phyloP scores from a whole-genome alignment of 1,140 invertebrate genomes.

The Cepaea nemoralis region DNA sequence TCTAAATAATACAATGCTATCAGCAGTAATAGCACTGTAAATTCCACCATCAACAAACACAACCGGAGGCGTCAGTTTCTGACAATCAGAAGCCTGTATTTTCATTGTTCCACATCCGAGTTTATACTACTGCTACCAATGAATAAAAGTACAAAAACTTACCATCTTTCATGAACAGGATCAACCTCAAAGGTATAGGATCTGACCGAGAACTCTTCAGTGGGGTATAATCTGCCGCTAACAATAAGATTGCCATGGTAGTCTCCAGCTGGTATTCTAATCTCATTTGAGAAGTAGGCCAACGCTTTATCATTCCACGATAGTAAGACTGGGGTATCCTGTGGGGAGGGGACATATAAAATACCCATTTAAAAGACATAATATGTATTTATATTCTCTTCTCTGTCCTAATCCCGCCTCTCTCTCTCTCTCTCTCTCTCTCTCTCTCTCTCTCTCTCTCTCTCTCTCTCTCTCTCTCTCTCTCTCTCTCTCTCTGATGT shows the following conservation, averaged over 20 bases:
- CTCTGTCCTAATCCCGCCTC: not conserved
- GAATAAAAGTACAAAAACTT: no score
- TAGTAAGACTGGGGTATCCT: conserved; percentile 57
- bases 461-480: not conserved
- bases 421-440: not conserved
- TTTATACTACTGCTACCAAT: no score
- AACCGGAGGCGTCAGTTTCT: no score
- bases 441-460: not conserved
- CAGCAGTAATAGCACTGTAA: no score
- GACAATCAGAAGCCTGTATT: no score
- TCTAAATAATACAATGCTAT: no score
- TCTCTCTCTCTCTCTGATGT: no score
- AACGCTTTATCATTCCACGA: conserved; percentile 50
- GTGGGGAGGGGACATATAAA: conserved; percentile 37
- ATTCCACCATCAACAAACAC: no score
- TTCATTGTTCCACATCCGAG: no score
- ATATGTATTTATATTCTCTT: not conserved
- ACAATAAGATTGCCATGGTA: conserved; percentile 58
- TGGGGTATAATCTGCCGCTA: conserved; percentile 54
- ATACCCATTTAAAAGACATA: not conserved
- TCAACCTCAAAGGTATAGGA: conserved; percentile 67
- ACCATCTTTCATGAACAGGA: conserved; percentile 65
- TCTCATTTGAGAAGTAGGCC: conserved; percentile 57
- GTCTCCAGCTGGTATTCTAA: conserved; percentile 56
- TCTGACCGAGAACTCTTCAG: conserved; percentile 60